A percentile compares a stretch with the other conserved stretches of the same genome.
Conservation (phyloP, 1,140 invertebrate species). For the Palaemon carinicauda region DNA sequence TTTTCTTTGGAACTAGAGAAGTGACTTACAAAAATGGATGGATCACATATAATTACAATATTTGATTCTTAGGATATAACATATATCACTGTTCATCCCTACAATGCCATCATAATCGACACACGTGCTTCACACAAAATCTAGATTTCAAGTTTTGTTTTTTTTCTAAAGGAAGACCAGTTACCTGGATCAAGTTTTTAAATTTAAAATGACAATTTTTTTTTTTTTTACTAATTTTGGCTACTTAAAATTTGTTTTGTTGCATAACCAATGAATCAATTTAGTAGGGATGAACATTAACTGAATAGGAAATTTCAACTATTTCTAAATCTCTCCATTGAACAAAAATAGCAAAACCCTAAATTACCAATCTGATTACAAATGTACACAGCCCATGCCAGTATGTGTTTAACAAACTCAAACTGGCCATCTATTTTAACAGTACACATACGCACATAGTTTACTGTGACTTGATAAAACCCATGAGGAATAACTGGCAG, state of each 20-base stretch:
- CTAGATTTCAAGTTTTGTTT: too few species aligned
- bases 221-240: background rate
- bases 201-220: too few species aligned
- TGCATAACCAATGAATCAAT: background rate
- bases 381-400: slow-evolving; percentile 30
- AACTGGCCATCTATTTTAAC: background rate
- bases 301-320: slow-evolving; percentile 12
- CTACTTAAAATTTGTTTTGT: too few species aligned
- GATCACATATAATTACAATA: slow-evolving; percentile 37
- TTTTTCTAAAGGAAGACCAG: too few species aligned
- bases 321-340: background rate
- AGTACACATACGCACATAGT: slow-evolving; percentile 12
- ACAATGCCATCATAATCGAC: background rate
- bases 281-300: slow-evolving; percentile 29
- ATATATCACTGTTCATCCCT: slow-evolving; percentile 25
- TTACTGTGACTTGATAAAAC: slow-evolving; percentile 30
- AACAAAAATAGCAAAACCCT: background rate
- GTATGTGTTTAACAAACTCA: background rate
- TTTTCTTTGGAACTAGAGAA: slow-evolving; percentile 14
- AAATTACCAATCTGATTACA: background rate
- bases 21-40: slow-evolving; percentile 26
- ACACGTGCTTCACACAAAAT: background rate
- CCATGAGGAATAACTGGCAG: slow-evolving; percentile 41
- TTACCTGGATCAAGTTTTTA: too few species aligned
- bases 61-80: slow-evolving; percentile 33